phyloP scores from a whole-genome alignment of 2,797 vertebrate species.

The Aldrovandia affinis region DNA sequence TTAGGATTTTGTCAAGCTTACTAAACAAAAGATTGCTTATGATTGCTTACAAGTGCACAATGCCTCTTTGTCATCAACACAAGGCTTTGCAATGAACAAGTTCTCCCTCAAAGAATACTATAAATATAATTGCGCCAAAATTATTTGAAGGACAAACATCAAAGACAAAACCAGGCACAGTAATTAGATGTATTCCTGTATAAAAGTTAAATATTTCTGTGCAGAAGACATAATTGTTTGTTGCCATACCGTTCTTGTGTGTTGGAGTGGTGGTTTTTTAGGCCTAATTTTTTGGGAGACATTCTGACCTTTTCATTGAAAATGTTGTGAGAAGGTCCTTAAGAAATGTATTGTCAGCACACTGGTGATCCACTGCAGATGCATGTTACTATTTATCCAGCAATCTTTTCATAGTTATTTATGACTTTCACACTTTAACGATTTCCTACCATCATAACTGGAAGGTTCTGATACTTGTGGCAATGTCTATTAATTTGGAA shows the following conservation, averaged over 20 bases:
- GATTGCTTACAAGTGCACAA: not conserved
- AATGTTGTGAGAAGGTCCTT: conserved; percentile 10
- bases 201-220: not conserved
- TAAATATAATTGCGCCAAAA: not conserved
- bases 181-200: not conserved
- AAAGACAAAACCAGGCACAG: not conserved
- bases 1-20: too few relatives aligned
- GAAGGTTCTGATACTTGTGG: not conserved
- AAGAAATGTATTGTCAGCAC: conserved; percentile 26
- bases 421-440: conserved; percentile 43
- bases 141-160: not conserved
- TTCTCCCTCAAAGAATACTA: not conserved
- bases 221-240: not conserved
- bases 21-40: not conserved
- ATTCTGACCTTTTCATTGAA: conserved; percentile 2
- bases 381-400: conserved; percentile 49
- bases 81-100: not conserved
- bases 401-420: conserved; percentile 56
- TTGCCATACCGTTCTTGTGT: not conserved
- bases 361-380: conserved; percentile 32
- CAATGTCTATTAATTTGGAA: not conserved
- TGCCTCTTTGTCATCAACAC: not conserved
- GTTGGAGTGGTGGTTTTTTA: not conserved
- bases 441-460: conserved; percentile 20
- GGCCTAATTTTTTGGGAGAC: not conserved